Evolutionary conservation across 2,888 invertebrate genomes (phyloP), one percentile per base, ranked within the genome.

Genomic region (Matsumyia berberina): DNA sequence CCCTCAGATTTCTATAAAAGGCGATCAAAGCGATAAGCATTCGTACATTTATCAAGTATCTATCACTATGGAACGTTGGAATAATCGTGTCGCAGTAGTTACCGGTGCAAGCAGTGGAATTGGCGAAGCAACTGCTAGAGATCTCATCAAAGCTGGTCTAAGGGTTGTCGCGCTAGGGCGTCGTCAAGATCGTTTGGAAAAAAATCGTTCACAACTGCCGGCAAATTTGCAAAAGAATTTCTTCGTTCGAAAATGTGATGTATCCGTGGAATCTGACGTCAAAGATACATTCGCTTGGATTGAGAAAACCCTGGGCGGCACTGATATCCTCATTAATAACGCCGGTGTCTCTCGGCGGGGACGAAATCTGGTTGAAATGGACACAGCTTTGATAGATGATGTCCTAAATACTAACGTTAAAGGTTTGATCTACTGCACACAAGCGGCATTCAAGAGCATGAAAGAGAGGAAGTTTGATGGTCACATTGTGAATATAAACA

Each of bases 81-180:
- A 88, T 2, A 94, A 93, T 74, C 93, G 93, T 87, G 93, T 94
- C 0, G 94, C 94, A 0, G 92, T 95, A 11, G 94, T 95, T 57
- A 94, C 94, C 0, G 94, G 94, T 12, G 94, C 94, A 15, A 94
- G 94, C 89, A 92, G 93, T 0, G 94, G 94, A 1, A 94, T 94
- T 79, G 94, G 94, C 5, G 93, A 92, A 1, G 92, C 92, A 1
- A 92, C 93, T 57, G 91, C 90, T 15, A 89, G 89, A 49, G 88
- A 91, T 8, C 89, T 94, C 19, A 92, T 92, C 0, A 89, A 91
- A 58, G 90, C 91, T 11, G 94, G 94, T 3, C 87, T 94, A 60
- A 92, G 92, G 58, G 94, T 94, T 0, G 92, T 94, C 1, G 94
- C 93, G 0, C 90, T 94, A 60, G 93, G 93, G 0, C 88, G 90